phyloP scores from a whole-genome alignment of 2,113 vertebrate genomes.

The Podiceps cristatus region DNA sequence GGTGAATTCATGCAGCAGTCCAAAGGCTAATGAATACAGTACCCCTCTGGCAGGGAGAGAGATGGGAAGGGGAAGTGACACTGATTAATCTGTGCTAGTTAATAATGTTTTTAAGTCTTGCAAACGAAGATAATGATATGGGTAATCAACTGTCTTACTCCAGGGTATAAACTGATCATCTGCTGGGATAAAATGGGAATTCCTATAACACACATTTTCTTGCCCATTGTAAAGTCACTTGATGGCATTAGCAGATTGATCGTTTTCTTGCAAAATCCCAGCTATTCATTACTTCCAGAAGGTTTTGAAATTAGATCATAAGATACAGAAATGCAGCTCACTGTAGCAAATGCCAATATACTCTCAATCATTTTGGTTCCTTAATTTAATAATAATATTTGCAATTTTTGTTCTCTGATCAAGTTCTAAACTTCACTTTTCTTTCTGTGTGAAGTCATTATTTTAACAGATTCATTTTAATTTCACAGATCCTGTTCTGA shows the following conservation, averaged over 20 bases:
- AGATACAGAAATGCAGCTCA: background rate
- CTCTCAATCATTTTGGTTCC: background rate
- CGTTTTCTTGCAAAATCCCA: background rate
- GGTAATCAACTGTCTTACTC: constrained; percentile 19
- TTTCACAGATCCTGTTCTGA: background rate
- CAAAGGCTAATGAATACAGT: background rate
- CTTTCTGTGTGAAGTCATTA: background rate
- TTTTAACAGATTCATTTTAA: background rate
- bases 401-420: background rate
- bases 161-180: constrained; percentile 23
- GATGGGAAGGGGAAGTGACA: background rate
- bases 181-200: constrained; percentile 33
- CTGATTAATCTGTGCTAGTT: constrained; percentile 17
- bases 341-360: background rate
- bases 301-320: constrained; percentile 30
- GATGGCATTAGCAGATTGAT: constrained; percentile 35
- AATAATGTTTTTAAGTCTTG: constrained; percentile 35
- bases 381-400: background rate
- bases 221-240: constrained; percentile 6
- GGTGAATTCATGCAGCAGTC: constrained; percentile 6
- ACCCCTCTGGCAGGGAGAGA: background rate
- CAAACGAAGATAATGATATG: constrained; percentile 28
- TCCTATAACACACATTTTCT: constrained; percentile 40
- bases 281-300: constrained; percentile 26
- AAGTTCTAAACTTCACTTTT: background rate